Percentiles rank a stretch among this genome's conserved stretches.
These are phyloP conservation scores for Sprattus sprattus DNA, from an alignment of 2,113 vertebrate species.

Conservation along the genomic window DNA sequence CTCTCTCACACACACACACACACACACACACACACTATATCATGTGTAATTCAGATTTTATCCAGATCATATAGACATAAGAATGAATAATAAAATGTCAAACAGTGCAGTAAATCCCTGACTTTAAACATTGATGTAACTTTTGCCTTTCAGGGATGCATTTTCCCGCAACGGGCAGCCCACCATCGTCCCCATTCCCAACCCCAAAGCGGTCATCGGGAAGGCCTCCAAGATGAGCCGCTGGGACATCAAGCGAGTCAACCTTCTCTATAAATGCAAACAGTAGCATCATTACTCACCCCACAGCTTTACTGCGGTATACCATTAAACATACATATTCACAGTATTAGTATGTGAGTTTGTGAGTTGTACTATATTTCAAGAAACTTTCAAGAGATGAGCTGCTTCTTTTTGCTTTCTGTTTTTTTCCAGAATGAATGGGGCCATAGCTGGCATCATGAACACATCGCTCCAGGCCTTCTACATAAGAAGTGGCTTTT, in stretches of 20 bases:
- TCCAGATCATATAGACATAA: too few species aligned
- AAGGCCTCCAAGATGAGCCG: conserved; percentile 56
- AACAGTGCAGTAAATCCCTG: not conserved
- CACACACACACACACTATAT: too few species aligned
- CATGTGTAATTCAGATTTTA: too few species aligned
- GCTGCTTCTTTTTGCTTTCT: not conserved
- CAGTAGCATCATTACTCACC: too few species aligned
- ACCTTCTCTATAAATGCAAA: conserved; percentile 59
- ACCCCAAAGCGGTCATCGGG: conserved; percentile 53
- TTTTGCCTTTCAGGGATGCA: conserved; percentile 10
- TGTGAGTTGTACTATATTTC: not conserved
- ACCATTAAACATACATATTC: not conserved
- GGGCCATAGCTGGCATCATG: not conserved
- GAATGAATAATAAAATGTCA: not conserved
- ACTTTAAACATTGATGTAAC: not conserved
- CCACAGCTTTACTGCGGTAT: not conserved
- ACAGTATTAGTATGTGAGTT: conserved; percentile 36
- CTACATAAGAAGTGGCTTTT: not conserved
- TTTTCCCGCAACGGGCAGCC: conserved; percentile 20
- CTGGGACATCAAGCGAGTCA: conserved; percentile 60
- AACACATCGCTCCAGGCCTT: not conserved
- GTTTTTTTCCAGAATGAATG: not conserved
- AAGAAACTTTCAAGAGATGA: not conserved
- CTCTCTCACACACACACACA: too few species aligned
- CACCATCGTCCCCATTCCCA: conserved; percentile 42